Base-by-base conservation (phyloP, 2,888 invertebrate genomes). In the Agriopis aurantiaria region DNA sequence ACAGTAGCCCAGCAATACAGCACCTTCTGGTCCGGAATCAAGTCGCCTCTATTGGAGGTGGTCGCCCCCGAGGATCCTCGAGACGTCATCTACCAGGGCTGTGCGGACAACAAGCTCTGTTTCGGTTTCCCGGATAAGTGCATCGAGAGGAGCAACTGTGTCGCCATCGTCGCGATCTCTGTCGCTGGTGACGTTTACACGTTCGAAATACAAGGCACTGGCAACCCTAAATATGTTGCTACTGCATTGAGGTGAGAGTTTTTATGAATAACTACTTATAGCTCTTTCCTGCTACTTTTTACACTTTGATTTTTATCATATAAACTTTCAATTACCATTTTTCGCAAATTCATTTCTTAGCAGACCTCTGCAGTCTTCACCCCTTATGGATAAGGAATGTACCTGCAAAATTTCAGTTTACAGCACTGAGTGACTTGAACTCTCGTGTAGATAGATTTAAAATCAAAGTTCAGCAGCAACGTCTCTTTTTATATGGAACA, bases 81-180 rank as follows among this genome's bases (percentile, higher is more conserved):
- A 43, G 96, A 97, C 90, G 92, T 95, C 0, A 96, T 98, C 80
- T 98, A 98, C 90, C 94, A 95, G 41, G 96, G 96, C 0, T 98
- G 98, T 80, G 96, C 95, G 0, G 91, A 91, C 53, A 95, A 91
- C 9, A 97, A 97, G 88, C 95, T 96, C 8, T 98, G 98, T 84
- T 98, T 98, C 82, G 98, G 98, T 0, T 93, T 96, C 0, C 97
- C 97, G 0, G 92, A 95, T 68, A 96, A 95, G 72, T 98, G 98
- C 85, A 85, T 97, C 1, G 86, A 90, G 3, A 89, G 89, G n/a
- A 95, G 96, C 77, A 95, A 96, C 77, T 98, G 98, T 87, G 91
- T 93, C 69, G 96, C 96, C 0, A 90, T 96, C 0, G 95, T 97
- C 0, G 96, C 97, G 0, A 95, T 97, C 7, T 93, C 93, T 58